A percentile compares a stretch with the other conserved stretches of the same genome.
Conservation (phyloP, 2,888 invertebrate genomes). For the Polymixis lichenea region DNA sequence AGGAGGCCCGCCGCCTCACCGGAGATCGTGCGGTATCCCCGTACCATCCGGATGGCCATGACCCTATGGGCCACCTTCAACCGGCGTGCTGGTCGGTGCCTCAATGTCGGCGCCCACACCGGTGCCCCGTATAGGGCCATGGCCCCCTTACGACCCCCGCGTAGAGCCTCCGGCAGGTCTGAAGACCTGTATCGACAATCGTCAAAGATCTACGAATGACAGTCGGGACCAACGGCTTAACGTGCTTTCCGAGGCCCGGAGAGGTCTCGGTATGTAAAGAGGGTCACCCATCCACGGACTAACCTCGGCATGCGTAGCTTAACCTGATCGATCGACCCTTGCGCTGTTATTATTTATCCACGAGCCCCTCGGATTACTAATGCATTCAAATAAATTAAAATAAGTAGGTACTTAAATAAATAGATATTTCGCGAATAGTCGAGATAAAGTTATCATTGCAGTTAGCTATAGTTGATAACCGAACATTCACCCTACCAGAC, state of each 20-base stretch:
- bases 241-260: neutral
- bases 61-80: too few species aligned
- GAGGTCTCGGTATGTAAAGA: neutral
- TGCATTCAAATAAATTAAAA: constrained; percentile 31
- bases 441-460: constrained; percentile 64
- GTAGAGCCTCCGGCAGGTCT: too few species aligned
- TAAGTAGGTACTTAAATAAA: constrained; percentile 14
- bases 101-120: too few species aligned
- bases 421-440: constrained; percentile 62
- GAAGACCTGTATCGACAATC: neutral
- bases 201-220: neutral
- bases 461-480: constrained; percentile 74
- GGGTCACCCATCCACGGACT: neutral
- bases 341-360: neutral
- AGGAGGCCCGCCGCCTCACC: too few species aligned
- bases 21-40: too few species aligned
- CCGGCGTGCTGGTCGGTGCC: too few species aligned
- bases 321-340: neutral
- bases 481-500: constrained; percentile 69
- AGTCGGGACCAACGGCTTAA: neutral
- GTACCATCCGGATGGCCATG: too few species aligned
- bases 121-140: too few species aligned
- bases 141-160: too few species aligned
- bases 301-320: neutral
- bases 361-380: constrained; percentile 13